phyloP scores from a whole-genome alignment of 30 jellyfish, hydroid and myxozoan genomes.

The Aurelia coerulea region DNA sequence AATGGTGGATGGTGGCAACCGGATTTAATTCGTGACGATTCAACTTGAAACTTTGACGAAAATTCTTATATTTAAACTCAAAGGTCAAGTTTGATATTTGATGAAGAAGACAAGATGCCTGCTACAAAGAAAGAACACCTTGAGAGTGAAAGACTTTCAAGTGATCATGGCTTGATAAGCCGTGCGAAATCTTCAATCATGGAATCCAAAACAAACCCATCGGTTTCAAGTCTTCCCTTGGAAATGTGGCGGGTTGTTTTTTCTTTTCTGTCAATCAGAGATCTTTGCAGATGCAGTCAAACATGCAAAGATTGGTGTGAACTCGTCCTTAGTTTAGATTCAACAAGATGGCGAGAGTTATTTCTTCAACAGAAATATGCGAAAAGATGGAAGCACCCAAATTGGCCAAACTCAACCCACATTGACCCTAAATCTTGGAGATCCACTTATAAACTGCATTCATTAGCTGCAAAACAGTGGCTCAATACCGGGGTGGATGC shows the following conservation, averaged over 20 bases:
- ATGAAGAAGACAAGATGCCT: background rate
- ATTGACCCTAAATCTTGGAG: constrained; percentile 81
- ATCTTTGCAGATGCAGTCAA: constrained; percentile 78
- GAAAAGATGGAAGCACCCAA: constrained; percentile 92
- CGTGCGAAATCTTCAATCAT: too few relatives aligned
- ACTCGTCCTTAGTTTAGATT: constrained; percentile 77
- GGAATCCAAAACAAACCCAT: too few relatives aligned
- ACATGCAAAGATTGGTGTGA: constrained; percentile 85
- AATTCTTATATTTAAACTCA: too few relatives aligned
- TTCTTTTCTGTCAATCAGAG: constrained; percentile 70
- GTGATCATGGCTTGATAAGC: too few relatives aligned
- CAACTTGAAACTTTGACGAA: too few relatives aligned
- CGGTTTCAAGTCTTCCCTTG: constrained; percentile 49
- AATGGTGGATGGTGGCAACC: too few relatives aligned
- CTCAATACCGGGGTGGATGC: constrained; percentile 49
- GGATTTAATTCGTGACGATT: too few relatives aligned
- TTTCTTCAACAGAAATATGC: constrained; percentile 69
- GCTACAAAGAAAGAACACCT: too few relatives aligned
- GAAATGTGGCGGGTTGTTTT: constrained; percentile 93
- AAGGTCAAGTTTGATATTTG: background rate
- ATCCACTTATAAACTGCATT: constrained; percentile 57
- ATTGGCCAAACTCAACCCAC: constrained; percentile 84
- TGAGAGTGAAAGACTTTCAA: too few relatives aligned
- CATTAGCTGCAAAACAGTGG: constrained; percentile 80
- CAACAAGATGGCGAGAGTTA: constrained; percentile 89